These are phyloP conservation scores for Aphaenogaster rudis DNA, from an alignment of 1,140 invertebrate species.

Conservation along the genomic window DNA sequence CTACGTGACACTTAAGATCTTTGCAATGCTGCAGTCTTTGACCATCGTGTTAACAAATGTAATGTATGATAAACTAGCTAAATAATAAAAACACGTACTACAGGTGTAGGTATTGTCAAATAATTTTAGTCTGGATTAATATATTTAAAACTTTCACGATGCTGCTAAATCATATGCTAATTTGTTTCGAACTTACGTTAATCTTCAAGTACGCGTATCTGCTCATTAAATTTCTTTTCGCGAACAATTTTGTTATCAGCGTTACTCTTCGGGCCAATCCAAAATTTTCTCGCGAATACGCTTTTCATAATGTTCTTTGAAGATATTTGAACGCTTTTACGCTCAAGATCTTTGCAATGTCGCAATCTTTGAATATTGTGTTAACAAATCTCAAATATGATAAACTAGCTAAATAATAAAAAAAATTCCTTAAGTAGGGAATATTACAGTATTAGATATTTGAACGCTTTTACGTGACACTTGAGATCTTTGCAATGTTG, in stretches of 20 bases:
- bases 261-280: slow-evolving; percentile 6
- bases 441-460: slow-evolving; percentile 14
- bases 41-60: neutral
- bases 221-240: slow-evolving; percentile 24
- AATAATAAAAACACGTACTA: too few species aligned
- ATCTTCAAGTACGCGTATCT: neutral
- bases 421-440: neutral
- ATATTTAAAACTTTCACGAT: neutral
- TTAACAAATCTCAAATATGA: too few species aligned
- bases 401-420: too few species aligned
- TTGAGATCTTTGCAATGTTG: neutral
- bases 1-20: neutral
- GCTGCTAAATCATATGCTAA: neutral
- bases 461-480: neutral
- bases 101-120: neutral
- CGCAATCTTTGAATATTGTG: too few species aligned
- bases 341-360: too few species aligned
- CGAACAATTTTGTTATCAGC: slow-evolving; percentile 21
- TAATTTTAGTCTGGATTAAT: neutral
- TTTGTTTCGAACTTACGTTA: neutral
- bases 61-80: neutral
- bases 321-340: neutral
- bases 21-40: neutral
- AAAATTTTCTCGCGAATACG: slow-evolving; percentile 42
- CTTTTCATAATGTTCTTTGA: slow-evolving; percentile 66